These are phyloP conservation scores for Amphiprion percula DNA, from an alignment of 2,113 vertebrate genomes.

Conservation along the genomic window DNA sequence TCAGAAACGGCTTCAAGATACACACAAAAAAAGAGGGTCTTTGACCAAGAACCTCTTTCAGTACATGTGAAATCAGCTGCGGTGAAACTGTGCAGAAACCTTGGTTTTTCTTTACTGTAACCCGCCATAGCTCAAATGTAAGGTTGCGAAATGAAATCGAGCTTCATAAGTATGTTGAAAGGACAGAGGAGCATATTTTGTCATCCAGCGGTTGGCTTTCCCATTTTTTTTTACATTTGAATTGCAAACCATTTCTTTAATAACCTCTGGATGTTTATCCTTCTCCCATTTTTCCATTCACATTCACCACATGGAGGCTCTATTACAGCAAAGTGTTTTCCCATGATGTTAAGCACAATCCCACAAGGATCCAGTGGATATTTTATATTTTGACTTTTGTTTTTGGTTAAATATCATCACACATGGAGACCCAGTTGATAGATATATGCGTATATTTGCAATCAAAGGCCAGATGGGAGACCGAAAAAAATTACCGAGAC, in stretches of 20 bases:
- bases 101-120: background rate
- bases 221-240: slow-evolving; percentile 36
- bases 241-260: slow-evolving; percentile 31
- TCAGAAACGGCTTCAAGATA: slow-evolving; percentile 14
- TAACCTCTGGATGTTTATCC: slow-evolving; percentile 22
- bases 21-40: background rate
- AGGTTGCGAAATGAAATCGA: background rate
- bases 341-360: slow-evolving; percentile 11
- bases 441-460: background rate
- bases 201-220: background rate
- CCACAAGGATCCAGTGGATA: background rate
- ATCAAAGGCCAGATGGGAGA: slow-evolving; percentile 1
- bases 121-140: background rate
- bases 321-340: slow-evolving; percentile 20
- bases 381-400: background rate
- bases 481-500: background rate
- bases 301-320: slow-evolving; percentile 36
- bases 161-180: slow-evolving; percentile 1
- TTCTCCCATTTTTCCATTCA: slow-evolving; percentile 22
- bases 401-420: background rate
- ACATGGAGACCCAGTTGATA: background rate
- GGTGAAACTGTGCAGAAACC: background rate
- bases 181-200: slow-evolving; percentile 20
- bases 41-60: background rate
- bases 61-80: background rate